These are phyloP conservation scores for Oxyteleia sp. DNA, from an alignment of 2,888 invertebrate species.

Conservation along the genomic window DNA sequence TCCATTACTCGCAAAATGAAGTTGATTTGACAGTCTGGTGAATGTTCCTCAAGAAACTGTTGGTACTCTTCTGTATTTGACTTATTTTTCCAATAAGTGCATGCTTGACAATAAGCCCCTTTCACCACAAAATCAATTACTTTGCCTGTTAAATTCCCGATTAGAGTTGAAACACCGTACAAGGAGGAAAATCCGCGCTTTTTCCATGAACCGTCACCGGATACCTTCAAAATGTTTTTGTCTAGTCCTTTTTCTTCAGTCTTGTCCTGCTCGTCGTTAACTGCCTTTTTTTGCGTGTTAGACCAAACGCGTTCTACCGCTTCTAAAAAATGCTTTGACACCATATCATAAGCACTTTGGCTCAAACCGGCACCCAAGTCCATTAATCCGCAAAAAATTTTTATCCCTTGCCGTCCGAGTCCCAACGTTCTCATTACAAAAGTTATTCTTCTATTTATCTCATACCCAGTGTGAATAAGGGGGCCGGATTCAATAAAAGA, in stretches of 20 bases:
- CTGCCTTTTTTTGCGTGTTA: conserved; percentile 1
- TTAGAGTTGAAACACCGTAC: conserved; percentile 23
- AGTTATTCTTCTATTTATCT: conserved; percentile 73
- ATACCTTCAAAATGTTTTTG: conserved; percentile 43
- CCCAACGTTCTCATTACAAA: conserved; percentile 74
- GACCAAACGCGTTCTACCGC: conserved; percentile 7
- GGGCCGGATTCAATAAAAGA: neutral
- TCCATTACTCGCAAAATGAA: too few relatives aligned
- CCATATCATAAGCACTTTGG: neutral
- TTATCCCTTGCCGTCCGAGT: conserved; percentile 70
- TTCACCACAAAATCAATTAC: conserved; percentile 18
- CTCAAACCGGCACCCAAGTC: conserved; percentile 54
- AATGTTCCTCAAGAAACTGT: neutral
- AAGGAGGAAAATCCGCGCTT: conserved; percentile 40
- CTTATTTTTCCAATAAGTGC: neutral
- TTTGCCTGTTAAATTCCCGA: conserved; percentile 28
- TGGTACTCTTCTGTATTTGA: neutral
- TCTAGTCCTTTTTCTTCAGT: neutral
- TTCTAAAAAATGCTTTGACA: conserved; percentile 1
- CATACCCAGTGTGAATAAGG: conserved; percentile 35
- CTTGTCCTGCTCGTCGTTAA: neutral
- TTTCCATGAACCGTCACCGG: conserved; percentile 41
- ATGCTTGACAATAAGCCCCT: neutral
- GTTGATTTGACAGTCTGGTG: neutral
- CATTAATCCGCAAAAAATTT: conserved; percentile 71